These are phyloP conservation scores for Pachyseris speciosa DNA, from an alignment of 64 coral and sea anemone genomes.

Conservation along the genomic window DNA sequence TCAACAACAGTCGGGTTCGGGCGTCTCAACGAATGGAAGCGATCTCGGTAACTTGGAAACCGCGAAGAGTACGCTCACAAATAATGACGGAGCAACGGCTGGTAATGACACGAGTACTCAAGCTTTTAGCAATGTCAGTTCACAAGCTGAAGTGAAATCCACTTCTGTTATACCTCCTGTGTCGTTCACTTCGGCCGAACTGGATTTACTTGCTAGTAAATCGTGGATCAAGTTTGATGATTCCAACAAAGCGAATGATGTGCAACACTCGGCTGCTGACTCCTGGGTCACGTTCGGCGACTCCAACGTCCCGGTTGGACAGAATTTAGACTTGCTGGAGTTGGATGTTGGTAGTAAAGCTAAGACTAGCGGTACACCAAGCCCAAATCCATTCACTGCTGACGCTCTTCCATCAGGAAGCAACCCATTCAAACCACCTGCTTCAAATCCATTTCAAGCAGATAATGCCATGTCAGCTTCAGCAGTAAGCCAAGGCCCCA, in stretches of 20 bases:
- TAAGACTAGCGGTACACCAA: not conserved
- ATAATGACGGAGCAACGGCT: not conserved
- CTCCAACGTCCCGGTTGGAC: not conserved
- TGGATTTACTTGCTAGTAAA: conserved; percentile 52
- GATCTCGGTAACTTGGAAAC: not conserved
- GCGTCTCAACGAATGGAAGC: not conserved
- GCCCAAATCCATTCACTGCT: conserved; percentile 63
- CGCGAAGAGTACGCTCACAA: not conserved
- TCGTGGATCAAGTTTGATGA: conserved; percentile 37
- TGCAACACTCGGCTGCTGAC: not conserved
- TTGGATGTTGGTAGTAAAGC: conserved; percentile 43
- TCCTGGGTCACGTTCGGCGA: conserved; percentile 69
- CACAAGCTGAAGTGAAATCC: not conserved
- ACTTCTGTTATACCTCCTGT: conserved; percentile 4
- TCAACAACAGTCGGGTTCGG: not conserved
- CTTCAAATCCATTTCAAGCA: conserved; percentile 53
- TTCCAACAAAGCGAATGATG: not conserved
- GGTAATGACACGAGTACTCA: not conserved
- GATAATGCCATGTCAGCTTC: not conserved
- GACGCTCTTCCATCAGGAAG: not conserved
- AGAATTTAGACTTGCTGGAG: conserved; percentile 6
- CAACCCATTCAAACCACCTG: conserved; percentile 22
- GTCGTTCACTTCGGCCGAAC: conserved; percentile 27
- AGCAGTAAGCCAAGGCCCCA: not conserved
- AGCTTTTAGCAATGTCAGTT: not conserved